Percentiles rank a stretch among this genome's conserved stretches.
Conservation (phyloP, 53 echinoderm and acorn worm genomes). For the Holothuria scabra region DNA sequence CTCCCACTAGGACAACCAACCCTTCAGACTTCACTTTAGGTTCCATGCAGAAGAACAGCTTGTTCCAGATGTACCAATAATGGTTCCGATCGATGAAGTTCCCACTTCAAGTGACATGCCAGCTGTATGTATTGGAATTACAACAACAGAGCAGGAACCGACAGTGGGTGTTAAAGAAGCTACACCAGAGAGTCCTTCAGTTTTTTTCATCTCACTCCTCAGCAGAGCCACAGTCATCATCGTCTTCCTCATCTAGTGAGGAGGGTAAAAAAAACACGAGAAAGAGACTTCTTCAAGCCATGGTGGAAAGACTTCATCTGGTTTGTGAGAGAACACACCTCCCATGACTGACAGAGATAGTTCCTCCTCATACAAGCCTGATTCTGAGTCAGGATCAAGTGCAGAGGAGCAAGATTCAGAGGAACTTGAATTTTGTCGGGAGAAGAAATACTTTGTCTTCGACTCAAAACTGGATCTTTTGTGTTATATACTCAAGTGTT, state of each 20-base stretch:
- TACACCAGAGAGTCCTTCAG: not conserved
- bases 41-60: no score
- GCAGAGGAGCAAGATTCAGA: conserved; percentile 9
- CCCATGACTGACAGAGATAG: not conserved
- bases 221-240: not conserved
- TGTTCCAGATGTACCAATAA: no score
- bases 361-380: not conserved
- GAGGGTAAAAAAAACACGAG: no score
- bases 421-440: conserved; percentile 27
- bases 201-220: not conserved
- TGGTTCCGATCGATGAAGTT: not conserved
- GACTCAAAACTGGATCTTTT: conserved; percentile 50
- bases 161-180: not conserved
- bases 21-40: no score
- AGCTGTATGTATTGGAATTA: not conserved
- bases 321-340: no score
- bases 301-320: no score
- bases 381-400: not conserved
- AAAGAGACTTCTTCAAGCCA: no score
- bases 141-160: not conserved
- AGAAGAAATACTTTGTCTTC: conserved; percentile 66
- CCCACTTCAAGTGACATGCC: not conserved
- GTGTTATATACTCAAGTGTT: conserved; percentile 39
- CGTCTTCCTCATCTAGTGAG: not conserved
- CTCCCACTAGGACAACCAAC: not conserved